Conservation (phyloP, 2,113 vertebrate species). For the Leptodactylus fuscus region DNA sequence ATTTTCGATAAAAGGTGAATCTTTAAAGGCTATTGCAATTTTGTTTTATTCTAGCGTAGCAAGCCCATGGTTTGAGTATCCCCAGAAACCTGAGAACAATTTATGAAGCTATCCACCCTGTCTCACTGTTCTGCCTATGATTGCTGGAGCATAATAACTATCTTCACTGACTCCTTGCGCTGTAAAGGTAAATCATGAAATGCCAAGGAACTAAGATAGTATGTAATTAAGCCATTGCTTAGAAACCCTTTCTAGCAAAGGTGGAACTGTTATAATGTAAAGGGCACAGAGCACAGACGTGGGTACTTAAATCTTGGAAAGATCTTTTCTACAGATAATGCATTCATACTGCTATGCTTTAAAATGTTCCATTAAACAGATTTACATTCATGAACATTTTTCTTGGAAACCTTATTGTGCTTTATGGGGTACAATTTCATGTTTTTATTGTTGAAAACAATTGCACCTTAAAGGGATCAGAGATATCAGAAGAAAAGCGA, state of each 20-base stretch:
- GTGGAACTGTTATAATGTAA: conserved; percentile 34
- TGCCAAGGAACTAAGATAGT: conserved; percentile 33
- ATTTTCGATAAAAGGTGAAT: background rate
- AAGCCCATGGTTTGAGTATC: background rate
- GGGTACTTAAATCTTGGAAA: conserved; percentile 37
- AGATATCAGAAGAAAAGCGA: too few relatives aligned
- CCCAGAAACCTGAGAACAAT: conserved; percentile 50
- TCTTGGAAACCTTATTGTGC: background rate
- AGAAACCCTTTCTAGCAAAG: conserved; percentile 32
- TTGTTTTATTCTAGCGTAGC: background rate
- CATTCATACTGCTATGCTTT: background rate
- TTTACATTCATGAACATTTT: background rate
- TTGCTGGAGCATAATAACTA: conserved; percentile 41
- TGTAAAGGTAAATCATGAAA: conserved; percentile 48
- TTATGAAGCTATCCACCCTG: conserved; percentile 27
- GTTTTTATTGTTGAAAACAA: background rate
- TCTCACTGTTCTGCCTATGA: conserved; percentile 33
- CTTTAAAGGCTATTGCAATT: background rate
- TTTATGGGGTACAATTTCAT: background rate
- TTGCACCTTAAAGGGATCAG: background rate
- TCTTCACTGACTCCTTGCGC: conserved; percentile 7
- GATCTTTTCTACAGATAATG: background rate
- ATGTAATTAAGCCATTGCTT: conserved; percentile 48
- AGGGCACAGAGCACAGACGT: conserved; percentile 6
- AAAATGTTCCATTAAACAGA: background rate